phyloP scores from a whole-genome alignment of 2,797 vertebrate genomes.

The Leuciscus waleckii region DNA sequence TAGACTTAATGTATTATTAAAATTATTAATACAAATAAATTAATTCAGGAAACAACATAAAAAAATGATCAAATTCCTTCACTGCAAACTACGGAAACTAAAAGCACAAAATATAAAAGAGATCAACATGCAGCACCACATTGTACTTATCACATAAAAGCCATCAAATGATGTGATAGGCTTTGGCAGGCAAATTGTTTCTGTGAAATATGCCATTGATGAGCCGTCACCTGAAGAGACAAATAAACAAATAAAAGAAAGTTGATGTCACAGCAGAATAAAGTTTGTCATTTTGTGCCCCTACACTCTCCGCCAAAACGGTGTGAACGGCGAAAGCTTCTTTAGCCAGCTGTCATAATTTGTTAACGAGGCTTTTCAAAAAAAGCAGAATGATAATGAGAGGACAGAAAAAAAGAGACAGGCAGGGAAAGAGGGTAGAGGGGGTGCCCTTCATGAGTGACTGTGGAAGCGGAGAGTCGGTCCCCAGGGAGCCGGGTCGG shows the following conservation, averaged over 20 bases:
- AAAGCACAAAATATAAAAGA: not conserved
- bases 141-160: conserved; percentile 47
- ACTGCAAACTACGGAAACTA: too few relatives aligned
- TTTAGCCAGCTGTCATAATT: conserved; percentile 88
- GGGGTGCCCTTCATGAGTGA: conserved; percentile 71
- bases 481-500: conserved; percentile 75
- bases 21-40: too few relatives aligned
- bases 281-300: conserved; percentile 55
- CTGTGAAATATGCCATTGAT: conserved; percentile 47
- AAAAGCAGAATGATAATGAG: conserved; percentile 71
- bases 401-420: conserved; percentile 70
- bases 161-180: conserved; percentile 46
- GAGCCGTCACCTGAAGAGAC: conserved; percentile 51
- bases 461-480: conserved; percentile 78
- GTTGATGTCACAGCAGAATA: conserved; percentile 38
- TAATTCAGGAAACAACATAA: not conserved
- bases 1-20: not conserved
- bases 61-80: not conserved
- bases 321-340: conserved; percentile 78
- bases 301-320: conserved; percentile 78
- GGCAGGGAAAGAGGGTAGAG: conserved; percentile 66
- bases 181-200: conserved; percentile 51
- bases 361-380: conserved; percentile 84
- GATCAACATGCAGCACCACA: conserved; percentile 21
- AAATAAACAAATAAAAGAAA: conserved; percentile 28